Base-by-base conservation (phyloP, 2,888 invertebrate species). In the Leptinotarsa haldemani region DNA sequence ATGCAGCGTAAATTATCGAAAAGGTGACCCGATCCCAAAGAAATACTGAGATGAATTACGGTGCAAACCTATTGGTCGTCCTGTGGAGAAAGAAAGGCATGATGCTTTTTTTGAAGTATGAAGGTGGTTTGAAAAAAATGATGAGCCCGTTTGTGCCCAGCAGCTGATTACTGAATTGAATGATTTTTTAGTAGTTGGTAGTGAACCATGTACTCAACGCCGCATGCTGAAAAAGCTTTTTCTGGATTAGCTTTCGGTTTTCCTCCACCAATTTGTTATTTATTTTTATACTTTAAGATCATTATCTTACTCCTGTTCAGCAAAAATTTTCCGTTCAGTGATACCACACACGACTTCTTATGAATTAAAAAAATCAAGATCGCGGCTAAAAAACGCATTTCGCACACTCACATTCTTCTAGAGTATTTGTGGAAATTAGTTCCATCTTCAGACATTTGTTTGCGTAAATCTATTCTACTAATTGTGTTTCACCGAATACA, bases 1-100 rank as follows among this genome's bases (percentile, higher is more conserved):
- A 53, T 53, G 53, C 53, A 53, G 53, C 53, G 53, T 53, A 53
- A 20, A 53, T 53, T 53, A 20, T 53, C 18, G 3, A 53, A 53
- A 53, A 53, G 53, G 15, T 16, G 16, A 48, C 48, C 16, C 0
- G 20, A 53, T 53, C 53, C 4, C 53, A 53, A 53, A 53, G 20
- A 20, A 53, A 20, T 53, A 53, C 20, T 2, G 9, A 20, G 20
- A 53, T 16, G 16, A 53, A 53, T 53, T 53, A 53, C 12, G 53
- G n/a, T 53, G 53, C 53, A 53, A 7, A 20, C 20, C 4, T 53
- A 12, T 20, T 53, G 53, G 53, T 53, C 9, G 20, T 20, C 53
- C 20, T 53, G 53, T 53, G 20, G 53, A 53, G 20, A 53, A 53
- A 53, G 53, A 20, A 53, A 53, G 20, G 20, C 4, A 53, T 53